Base-by-base conservation (phyloP, 2,888 invertebrate species). In the Protophormia terraenovae region DNA sequence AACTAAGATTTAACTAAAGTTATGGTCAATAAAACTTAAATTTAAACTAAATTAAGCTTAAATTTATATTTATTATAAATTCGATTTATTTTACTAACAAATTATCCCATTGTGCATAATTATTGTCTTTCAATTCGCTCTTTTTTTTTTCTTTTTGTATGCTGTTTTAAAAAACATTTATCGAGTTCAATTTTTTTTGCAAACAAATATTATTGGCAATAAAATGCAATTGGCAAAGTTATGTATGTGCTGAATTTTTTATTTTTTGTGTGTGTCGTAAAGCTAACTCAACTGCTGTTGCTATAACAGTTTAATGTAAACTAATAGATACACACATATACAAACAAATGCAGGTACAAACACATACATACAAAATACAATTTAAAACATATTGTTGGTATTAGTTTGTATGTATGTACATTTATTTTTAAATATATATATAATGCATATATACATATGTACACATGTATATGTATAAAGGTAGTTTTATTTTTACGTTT, bases 141-240 rank as follows among this genome's bases (percentile, higher is more conserved):
- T n/a, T n/a, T n/a, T 81, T 60, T 80, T 77, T 41, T 22, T 50
- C 10, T 58, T 62, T 64, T n/a, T 45, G 41, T 47, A 29, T 83
- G 53, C 35, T 73, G 62, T 14, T 83, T 73, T 55, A 27, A 69
- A 84, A 76, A 81, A 55, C 75, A 85, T 78, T 82, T 82, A 75
- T 85, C 81, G 78, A 64, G 81, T 82, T 78, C 62, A 75, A 81
- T 53, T 77, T 75, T 82, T 77, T 81, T 81, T 66, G 50, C 35
- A 71, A 62, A 69, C 27, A 82, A 85, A 72, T 82, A 77, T 76
- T 77, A 84, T 83, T 83, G 85, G 82, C 86, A 85, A 85, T 79
- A 81, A 86, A 82, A 79, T 81, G 82, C 84, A 86, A 80, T 85
- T 84, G 86, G 85, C 87, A 87, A 87, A 88, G 85, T 83, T 86